Evolutionary conservation across 2,888 invertebrate species (phyloP).

Genomic region (Leptarthrus brevirostris): DNA sequence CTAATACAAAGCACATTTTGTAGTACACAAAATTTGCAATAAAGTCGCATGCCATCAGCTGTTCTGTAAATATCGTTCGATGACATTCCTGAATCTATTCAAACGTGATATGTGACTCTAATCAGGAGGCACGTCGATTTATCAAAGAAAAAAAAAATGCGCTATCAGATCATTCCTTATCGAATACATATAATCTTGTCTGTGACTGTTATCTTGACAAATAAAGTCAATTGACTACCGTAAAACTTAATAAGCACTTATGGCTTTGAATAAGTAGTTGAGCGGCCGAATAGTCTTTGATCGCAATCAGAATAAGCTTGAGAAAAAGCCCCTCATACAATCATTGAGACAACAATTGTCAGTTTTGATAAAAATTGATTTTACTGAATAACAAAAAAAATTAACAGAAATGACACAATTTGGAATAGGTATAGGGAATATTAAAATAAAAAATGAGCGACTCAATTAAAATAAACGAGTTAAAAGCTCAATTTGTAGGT

Average conservation of each 20-base stretch:
- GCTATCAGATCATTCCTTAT: slow-evolving; percentile 30
- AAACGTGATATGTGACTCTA: neutral
- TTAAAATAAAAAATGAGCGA: too few species aligned
- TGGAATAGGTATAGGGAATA: neutral
- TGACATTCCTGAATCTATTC: neutral
- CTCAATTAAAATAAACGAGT: too few species aligned
- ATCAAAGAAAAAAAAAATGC: neutral
- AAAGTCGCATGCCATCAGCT: too few species aligned
- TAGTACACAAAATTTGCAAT: too few species aligned
- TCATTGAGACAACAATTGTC: neutral
- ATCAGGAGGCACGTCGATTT: neutral
- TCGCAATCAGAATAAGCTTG: neutral
- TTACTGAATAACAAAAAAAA: neutral
- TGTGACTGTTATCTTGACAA: slow-evolving; percentile 48
- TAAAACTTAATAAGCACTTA: slow-evolving; percentile 54
- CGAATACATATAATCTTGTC: slow-evolving; percentile 6
- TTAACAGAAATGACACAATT: neutral
- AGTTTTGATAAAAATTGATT: neutral
- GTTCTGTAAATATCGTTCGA: too few species aligned
- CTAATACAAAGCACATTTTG: too few species aligned
- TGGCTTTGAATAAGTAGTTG: slow-evolving; percentile 33
- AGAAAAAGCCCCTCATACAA: slow-evolving; percentile 12
- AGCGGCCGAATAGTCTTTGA: slow-evolving; percentile 23
- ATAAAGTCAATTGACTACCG: slow-evolving; percentile 55
- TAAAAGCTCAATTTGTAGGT: too few species aligned